phyloP scores from a whole-genome alignment of 2,797 vertebrate genomes.

The Tenualosa thibaudeaui region DNA sequence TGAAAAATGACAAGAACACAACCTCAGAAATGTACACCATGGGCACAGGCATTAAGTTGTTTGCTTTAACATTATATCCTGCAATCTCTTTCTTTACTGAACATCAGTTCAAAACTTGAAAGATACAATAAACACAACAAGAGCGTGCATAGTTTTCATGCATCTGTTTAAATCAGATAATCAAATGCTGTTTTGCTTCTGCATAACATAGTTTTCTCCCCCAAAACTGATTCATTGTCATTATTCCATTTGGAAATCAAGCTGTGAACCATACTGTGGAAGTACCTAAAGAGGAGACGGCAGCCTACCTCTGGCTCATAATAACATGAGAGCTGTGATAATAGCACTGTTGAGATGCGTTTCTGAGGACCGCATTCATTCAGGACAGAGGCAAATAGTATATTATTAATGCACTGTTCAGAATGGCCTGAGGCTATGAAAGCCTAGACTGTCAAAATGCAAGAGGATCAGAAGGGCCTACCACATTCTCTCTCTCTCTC shows the following conservation, averaged over 20 bases:
- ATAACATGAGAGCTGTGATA: not conserved
- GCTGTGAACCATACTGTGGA: not conserved
- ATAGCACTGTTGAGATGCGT: slow-evolving; percentile 32
- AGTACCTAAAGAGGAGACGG: not conserved
- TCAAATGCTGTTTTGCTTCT: not conserved
- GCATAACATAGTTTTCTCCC: not conserved
- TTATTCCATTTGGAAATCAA: not conserved
- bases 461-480: slow-evolving; percentile 44
- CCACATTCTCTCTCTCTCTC: slow-evolving; percentile 15
- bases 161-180: not conserved
- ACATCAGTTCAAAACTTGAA: no score
- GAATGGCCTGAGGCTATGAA: slow-evolving; percentile 45
- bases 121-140: not conserved
- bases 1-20: not conserved
- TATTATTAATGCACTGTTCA: slow-evolving; percentile 53
- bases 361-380: slow-evolving; percentile 33
- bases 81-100: not conserved
- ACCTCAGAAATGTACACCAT: not conserved
- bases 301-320: not conserved
- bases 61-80: not conserved
- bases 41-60: not conserved
- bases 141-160: not conserved
- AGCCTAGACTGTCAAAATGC: slow-evolving; percentile 49
- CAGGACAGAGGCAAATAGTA: slow-evolving; percentile 27
- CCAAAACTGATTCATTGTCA: no score